phyloP scores from a whole-genome alignment of 2,888 invertebrate genomes.

The Atethmia centrago region DNA sequence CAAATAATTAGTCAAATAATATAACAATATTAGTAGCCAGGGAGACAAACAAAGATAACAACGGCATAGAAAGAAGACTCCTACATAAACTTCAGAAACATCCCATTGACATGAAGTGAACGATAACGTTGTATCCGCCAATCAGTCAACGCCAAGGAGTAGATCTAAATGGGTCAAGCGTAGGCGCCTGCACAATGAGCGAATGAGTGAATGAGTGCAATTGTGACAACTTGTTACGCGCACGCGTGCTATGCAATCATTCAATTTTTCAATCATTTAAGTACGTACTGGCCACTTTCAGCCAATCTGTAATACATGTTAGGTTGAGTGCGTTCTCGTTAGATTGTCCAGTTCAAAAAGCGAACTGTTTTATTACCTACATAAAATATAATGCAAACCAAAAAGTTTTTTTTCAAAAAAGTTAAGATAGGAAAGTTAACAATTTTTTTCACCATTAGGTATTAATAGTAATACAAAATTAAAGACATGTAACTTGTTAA shows the following conservation, averaged over 20 bases:
- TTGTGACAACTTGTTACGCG: conserved; percentile 49
- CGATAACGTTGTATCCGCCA: conserved; percentile 25
- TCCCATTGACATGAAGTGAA: background rate
- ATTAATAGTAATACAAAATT: background rate
- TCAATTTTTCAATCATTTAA: conserved; percentile 51
- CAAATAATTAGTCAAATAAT: background rate
- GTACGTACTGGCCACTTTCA: conserved; percentile 33
- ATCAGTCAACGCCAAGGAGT: conserved; percentile 39
- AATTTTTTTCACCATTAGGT: background rate
- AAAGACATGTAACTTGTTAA: background rate
- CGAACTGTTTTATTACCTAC: background rate
- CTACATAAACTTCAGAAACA: background rate
- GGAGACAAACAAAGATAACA: background rate
- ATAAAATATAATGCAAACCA: background rate
- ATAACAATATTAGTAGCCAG: no score
- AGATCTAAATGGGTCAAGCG: conserved; percentile 47
- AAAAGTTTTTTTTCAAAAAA: background rate
- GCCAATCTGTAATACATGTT: conserved; percentile 9
- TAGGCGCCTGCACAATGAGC: conserved; percentile 45
- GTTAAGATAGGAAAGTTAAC: no score
- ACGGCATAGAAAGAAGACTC: background rate
- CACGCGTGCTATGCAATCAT: conserved; percentile 41
- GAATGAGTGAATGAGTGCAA: conserved; percentile 40
- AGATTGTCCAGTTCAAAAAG: background rate
- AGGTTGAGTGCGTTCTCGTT: background rate